Conservation (phyloP, 2,797 vertebrate genomes). For the Eupleurogrammus muticus region DNA sequence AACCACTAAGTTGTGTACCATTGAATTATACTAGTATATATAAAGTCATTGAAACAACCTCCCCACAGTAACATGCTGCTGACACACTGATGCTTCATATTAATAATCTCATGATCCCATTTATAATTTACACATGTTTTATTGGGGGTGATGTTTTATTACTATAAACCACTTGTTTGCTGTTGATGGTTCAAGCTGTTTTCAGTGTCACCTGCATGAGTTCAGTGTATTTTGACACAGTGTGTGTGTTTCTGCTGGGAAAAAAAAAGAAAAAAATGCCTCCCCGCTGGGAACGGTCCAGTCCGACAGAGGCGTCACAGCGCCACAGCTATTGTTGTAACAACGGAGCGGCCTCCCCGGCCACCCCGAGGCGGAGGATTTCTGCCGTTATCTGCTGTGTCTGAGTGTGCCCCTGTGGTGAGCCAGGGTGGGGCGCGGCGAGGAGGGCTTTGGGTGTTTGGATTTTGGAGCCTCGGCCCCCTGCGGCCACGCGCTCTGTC, state of each 20-base stretch:
- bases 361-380: conserved; percentile 44
- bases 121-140: too few species aligned
- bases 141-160: too few species aligned
- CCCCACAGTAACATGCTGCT: too few species aligned
- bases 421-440: conserved; percentile 16
- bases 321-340: conserved; percentile 28
- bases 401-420: conserved; percentile 2
- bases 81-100: too few species aligned
- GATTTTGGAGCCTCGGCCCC: conserved; percentile 28
- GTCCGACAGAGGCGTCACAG: conserved; percentile 35
- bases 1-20: too few species aligned
- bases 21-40: too few species aligned
- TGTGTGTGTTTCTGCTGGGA: too few species aligned
- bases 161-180: conserved; percentile 13
- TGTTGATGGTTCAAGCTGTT: neutral
- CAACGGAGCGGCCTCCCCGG: neutral
- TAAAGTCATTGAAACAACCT: too few species aligned
- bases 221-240: too few species aligned
- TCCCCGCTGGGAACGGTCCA: conserved; percentile 25
- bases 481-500: conserved; percentile 26
- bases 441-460: conserved; percentile 15
- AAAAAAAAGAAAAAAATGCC: too few species aligned
- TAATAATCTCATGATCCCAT: too few species aligned
- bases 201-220: too few species aligned
- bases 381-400: conserved; percentile 45